phyloP scores from a whole-genome alignment of 2,888 invertebrate species.

The Trichopria drosophilae region DNA sequence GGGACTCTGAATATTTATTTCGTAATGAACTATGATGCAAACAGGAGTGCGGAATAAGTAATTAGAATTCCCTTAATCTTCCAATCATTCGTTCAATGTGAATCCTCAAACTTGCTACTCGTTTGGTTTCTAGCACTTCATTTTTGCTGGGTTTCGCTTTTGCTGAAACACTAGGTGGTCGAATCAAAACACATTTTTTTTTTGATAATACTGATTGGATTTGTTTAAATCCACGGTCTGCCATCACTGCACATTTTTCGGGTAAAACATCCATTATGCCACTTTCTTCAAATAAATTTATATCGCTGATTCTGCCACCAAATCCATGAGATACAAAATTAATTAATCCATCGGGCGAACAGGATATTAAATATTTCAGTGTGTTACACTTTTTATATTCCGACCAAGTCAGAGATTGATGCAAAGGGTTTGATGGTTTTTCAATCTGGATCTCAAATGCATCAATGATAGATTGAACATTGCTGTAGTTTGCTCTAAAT shows the following conservation, averaged over 20 bases:
- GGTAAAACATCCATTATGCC: constrained; percentile 10
- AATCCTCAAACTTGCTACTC: constrained; percentile 43
- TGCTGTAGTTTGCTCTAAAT: constrained; percentile 6
- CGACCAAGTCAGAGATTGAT: constrained; percentile 22
- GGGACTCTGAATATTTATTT: too few relatives aligned
- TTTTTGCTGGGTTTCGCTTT: constrained; percentile 22
- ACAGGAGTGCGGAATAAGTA: constrained; percentile 23
- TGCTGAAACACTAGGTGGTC: constrained; percentile 21
- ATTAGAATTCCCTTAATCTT: constrained; percentile 25
- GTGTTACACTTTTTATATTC: constrained; percentile 27
- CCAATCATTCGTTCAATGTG: constrained; percentile 46
- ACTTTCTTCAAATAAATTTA: constrained; percentile 3
- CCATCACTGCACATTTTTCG: constrained; percentile 16
- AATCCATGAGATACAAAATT: constrained; percentile 14
- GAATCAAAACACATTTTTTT: constrained; percentile 15
- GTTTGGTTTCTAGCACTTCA: constrained; percentile 37
- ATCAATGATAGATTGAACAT: constrained; percentile 5
- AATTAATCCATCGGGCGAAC: constrained; percentile 9
- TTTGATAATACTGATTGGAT: constrained; percentile 14
- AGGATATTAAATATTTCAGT: constrained; percentile 20
- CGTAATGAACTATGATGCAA: too few relatives aligned
- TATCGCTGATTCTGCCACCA: constrained; percentile 14
- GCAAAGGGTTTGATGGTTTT: constrained; percentile 7
- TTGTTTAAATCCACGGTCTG: constrained; percentile 31
- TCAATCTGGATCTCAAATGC: constrained; percentile 9